Conservation (phyloP, 2,113 vertebrate species). For the Aptenodytes patagonicus region DNA sequence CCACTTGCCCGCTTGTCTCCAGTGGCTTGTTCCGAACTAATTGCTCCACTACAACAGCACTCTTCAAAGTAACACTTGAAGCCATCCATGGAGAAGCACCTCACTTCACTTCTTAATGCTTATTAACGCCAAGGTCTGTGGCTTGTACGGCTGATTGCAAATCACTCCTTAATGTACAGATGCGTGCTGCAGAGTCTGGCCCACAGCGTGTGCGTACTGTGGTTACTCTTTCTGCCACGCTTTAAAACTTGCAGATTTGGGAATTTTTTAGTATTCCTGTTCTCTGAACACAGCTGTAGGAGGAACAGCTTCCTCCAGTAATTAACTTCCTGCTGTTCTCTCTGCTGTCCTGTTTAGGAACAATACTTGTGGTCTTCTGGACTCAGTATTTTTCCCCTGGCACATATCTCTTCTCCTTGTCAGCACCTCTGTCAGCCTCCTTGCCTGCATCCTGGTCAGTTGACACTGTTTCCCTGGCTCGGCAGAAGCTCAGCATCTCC, state of each 20-base stretch:
- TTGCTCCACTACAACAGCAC: background rate
- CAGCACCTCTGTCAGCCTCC: background rate
- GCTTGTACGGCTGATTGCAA: accelerated
- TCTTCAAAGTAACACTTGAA: background rate
- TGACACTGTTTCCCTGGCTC: background rate
- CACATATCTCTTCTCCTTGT: background rate
- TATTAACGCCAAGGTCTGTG: background rate
- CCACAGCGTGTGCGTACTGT: accelerated
- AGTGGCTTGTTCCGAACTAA: background rate
- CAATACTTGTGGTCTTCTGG: background rate
- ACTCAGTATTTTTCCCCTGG: background rate
- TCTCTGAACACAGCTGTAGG: background rate
- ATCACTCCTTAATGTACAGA: background rate
- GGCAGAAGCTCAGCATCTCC: background rate
- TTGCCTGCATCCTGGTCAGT: background rate
- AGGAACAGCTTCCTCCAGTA: background rate
- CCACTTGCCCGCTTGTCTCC: background rate
- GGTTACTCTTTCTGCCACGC: background rate
- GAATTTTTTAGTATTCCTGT: background rate
- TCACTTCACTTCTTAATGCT: background rate
- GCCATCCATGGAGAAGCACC: background rate
- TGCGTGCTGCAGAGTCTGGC: background rate
- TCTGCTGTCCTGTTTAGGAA: background rate
- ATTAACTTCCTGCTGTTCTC: background rate
- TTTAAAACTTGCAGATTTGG: background rate